A percentile compares a stretch with the other conserved stretches of the same genome.
These are phyloP conservation scores for Ametastegia equiseti DNA, from an alignment of 2,888 invertebrate species.

Conservation along the genomic window DNA sequence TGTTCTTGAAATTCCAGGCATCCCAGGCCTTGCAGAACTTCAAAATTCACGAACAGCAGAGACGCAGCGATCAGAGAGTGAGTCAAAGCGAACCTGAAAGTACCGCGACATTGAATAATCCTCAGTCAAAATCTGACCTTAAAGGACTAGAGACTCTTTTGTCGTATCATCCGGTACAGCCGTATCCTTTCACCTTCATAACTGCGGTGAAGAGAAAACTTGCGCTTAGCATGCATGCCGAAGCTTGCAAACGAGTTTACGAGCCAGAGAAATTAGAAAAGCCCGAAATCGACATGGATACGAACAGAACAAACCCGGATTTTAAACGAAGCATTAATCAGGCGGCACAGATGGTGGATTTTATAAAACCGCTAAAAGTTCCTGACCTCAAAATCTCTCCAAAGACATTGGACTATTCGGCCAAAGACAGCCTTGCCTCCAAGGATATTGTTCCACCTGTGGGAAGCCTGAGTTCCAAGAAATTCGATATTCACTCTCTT, in stretches of 20 bases:
- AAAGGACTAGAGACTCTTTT: slow-evolving; percentile 56
- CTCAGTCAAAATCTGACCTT: slow-evolving; percentile 33
- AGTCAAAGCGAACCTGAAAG: slow-evolving; percentile 53
- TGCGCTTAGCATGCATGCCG: slow-evolving; percentile 62
- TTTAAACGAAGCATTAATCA: slow-evolving; percentile 55
- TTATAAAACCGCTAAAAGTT: slow-evolving; percentile 70
- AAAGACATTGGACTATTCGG: slow-evolving; percentile 68
- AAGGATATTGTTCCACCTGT: slow-evolving; percentile 58
- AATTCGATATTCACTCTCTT: slow-evolving; percentile 58
- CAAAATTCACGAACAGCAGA: slow-evolving; percentile 56
- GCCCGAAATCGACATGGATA: slow-evolving; percentile 39
- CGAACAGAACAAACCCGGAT: slow-evolving; percentile 28
- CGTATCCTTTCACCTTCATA: slow-evolving; percentile 81
- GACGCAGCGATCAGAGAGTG: slow-evolving; percentile 48
- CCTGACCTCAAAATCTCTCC: slow-evolving; percentile 73
- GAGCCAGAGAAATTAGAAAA: slow-evolving; percentile 53
- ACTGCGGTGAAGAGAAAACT: slow-evolving; percentile 80
- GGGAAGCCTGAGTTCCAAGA: slow-evolving; percentile 55
- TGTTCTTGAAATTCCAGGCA: slow-evolving; percentile 53
- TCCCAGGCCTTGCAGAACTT: slow-evolving; percentile 57
- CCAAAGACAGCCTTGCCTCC: slow-evolving; percentile 64
- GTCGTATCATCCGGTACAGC: slow-evolving; percentile 69
- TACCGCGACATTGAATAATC: slow-evolving; percentile 44
- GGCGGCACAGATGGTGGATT: slow-evolving; percentile 66
- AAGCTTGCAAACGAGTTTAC: slow-evolving; percentile 59